Evolutionary conservation across 35 echinoderm and acorn worm genomes (phyloP).

Genomic region (Eucidaris tribuloides): DNA sequence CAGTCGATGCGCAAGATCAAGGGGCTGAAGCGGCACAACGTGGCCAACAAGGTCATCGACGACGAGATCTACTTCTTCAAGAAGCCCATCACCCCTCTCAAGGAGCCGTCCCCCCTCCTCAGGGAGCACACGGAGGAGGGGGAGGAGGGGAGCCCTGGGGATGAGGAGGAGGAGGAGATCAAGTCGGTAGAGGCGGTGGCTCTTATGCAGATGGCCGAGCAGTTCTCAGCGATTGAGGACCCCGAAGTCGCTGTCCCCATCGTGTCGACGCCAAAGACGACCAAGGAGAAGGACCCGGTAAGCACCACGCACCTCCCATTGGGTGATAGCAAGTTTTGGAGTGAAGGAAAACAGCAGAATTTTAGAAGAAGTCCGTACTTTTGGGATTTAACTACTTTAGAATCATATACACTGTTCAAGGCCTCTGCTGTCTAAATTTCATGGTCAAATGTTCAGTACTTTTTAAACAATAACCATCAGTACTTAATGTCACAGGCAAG

Average conservation of each 20-base stretch:
- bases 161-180: slow-evolving; percentile 19
- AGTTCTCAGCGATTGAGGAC: background rate
- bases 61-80: slow-evolving; percentile 99
- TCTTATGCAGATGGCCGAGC: background rate
- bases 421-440: no score
- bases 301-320: no score
- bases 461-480: no score
- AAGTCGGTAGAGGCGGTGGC: background rate
- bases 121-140: slow-evolving; percentile 56
- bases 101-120: slow-evolving; percentile 93
- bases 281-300: background rate
- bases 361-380: no score
- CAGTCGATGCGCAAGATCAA: slow-evolving; percentile 87
- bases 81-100: slow-evolving; percentile 94
- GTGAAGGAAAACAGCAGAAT: no score
- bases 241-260: background rate
- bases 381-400: no score
- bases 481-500: no score
- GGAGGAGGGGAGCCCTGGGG: slow-evolving; percentile 33
- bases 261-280: slow-evolving; percentile 1
- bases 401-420: no score
- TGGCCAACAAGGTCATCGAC: slow-evolving; percentile 95
- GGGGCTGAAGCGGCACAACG: slow-evolving; percentile 68
- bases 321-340: no score
- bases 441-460: no score